A percentile compares a stretch with the other conserved stretches of the same genome.
Evolutionary conservation across 2,113 vertebrate species (phyloP).

Genomic region (Prochilodus magdalenae): DNA sequence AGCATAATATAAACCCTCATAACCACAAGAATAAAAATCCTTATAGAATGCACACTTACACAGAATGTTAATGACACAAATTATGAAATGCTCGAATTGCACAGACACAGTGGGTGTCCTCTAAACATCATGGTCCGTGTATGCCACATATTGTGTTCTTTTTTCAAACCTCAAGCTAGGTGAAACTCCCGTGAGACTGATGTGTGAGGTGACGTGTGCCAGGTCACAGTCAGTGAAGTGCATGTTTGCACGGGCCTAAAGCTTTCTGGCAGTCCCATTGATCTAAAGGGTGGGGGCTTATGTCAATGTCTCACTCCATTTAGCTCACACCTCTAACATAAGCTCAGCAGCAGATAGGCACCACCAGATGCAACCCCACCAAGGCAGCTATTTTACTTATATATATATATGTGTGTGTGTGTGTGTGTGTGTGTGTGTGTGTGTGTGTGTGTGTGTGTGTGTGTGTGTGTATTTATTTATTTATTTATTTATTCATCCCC

Average conservation of each 20-base stretch:
- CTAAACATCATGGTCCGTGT: not conserved
- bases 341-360: not conserved
- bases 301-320: slow-evolving; percentile 11
- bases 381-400: not conserved
- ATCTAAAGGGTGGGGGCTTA: slow-evolving; percentile 6
- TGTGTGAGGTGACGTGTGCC: not conserved
- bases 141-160: not conserved
- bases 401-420: too few species aligned
- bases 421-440: too few species aligned
- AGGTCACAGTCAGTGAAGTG: slow-evolving; percentile 9
- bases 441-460: too few species aligned
- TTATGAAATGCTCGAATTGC: not conserved
- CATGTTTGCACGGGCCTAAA: not conserved
- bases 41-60: not conserved
- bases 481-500: too few species aligned
- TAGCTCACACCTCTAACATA: slow-evolving; percentile 3
- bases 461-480: too few species aligned
- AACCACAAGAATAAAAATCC: not conserved
- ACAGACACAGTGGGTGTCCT: not conserved
- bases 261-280: slow-evolving; percentile 20
- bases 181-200: not conserved
- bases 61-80: not conserved
- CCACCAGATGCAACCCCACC: not conserved
- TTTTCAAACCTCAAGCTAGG: not conserved
- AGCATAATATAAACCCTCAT: not conserved